Evolutionary conservation across 1,140 invertebrate genomes (phyloP).

Genomic region (Drosophila tristis): DNA sequence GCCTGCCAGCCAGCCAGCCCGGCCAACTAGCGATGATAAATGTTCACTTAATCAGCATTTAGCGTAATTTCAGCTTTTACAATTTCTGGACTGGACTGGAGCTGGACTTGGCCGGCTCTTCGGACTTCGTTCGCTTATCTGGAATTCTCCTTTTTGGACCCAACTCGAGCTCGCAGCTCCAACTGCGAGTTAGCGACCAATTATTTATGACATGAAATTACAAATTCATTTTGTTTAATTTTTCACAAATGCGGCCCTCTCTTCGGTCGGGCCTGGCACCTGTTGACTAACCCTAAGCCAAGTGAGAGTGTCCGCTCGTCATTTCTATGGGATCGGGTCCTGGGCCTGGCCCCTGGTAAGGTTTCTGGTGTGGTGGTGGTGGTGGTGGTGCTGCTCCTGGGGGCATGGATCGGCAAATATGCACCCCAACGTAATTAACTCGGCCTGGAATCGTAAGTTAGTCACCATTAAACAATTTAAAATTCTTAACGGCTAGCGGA

Average conservation of each 20-base stretch:
- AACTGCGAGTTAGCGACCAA: conserved; percentile 77
- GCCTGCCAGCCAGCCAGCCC: conserved; percentile 7
- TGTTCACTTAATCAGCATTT: conserved; percentile 84
- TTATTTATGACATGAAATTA: conserved; percentile 84
- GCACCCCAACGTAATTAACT: conserved; percentile 81
- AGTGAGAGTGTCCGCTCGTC: conserved; percentile 18
- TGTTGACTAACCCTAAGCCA: conserved; percentile 36
- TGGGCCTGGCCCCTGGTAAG: conserved; percentile 9
- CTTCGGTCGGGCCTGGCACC: conserved; percentile 32
- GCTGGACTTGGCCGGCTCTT: conserved; percentile 13
- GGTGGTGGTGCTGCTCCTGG: conserved; percentile 50
- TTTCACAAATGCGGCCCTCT: conserved; percentile 70
- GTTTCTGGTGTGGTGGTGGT: conserved; percentile 26
- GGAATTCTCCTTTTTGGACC: conserved; percentile 38
- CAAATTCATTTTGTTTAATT: conserved; percentile 84
- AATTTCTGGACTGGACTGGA: conserved; percentile 54
- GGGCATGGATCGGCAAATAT: conserved; percentile 75
- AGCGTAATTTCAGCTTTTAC: conserved; percentile 83
- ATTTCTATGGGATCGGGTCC: conserved; percentile 35
- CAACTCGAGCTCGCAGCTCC: conserved; percentile 26
- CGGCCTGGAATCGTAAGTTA: conserved; percentile 80
- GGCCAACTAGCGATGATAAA: conserved; percentile 81
- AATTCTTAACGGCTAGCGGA: conserved; percentile 70
- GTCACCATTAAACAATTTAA: conserved; percentile 83
- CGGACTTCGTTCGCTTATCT: conserved; percentile 36